phyloP scores from a whole-genome alignment of 2,888 invertebrate species.

The Salticus scenicus region DNA sequence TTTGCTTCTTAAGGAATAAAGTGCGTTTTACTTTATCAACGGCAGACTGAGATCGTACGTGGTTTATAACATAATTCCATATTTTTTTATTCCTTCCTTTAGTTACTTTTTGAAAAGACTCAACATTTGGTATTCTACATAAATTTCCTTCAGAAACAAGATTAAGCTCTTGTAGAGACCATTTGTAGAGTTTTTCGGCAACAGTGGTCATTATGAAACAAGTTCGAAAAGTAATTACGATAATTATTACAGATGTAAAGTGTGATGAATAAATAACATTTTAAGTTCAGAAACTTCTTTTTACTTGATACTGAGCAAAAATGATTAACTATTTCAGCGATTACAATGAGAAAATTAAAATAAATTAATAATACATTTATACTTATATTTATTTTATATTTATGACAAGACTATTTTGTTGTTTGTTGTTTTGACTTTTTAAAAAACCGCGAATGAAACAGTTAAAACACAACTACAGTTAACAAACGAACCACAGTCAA shows the following conservation, averaged over 20 bases:
- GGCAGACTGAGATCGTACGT: conserved; percentile 1
- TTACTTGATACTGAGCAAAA: neutral
- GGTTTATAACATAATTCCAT: conserved; percentile 22
- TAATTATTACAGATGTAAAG: neutral
- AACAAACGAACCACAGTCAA: no score
- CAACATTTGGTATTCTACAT: neutral
- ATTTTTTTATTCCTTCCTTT: conserved; percentile 26
- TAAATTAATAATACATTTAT: no score
- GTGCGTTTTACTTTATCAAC: neutral
- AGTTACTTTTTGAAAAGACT: neutral
- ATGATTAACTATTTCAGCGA: neutral
- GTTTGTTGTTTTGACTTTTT: no score
- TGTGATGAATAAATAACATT: neutral
- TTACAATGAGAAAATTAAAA: neutral
- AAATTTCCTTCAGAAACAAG: conserved; percentile 20
- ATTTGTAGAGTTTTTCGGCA: conserved; percentile 10
- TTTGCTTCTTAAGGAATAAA: neutral
- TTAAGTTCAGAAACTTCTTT: neutral
- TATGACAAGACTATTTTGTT: no score
- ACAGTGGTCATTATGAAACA: neutral
- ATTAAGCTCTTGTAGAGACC: conserved; percentile 6
- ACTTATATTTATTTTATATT: no score
- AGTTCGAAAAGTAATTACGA: neutral
- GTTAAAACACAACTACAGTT: no score
- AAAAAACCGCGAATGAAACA: no score